phyloP scores from a whole-genome alignment of 1,140 invertebrate genomes.

The Trichonephila inaurata region DNA sequence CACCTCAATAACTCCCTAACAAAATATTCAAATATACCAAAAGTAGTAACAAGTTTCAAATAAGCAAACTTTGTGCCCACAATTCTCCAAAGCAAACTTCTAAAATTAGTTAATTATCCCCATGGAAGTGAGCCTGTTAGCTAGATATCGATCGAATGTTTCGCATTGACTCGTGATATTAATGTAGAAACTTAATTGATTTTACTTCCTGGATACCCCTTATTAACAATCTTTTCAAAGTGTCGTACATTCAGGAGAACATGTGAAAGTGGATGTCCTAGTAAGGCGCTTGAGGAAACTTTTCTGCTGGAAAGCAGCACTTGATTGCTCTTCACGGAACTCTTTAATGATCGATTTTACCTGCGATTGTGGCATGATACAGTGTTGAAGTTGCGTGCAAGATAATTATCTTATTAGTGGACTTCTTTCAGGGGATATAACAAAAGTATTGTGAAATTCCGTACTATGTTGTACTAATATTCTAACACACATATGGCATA shows the following conservation, averaged over 20 bases:
- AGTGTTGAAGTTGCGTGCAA: too few relatives aligned
- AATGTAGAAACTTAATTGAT: constrained; percentile 4
- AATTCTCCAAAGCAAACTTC: neutral
- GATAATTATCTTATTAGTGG: too few relatives aligned
- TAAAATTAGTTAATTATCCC: constrained; percentile 8
- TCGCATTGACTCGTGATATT: neutral
- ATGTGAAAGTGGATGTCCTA: neutral
- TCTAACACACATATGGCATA: too few relatives aligned
- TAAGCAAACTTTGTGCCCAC: neutral
- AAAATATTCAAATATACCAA: neutral
- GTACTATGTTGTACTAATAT: too few relatives aligned
- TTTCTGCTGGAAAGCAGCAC: neutral
- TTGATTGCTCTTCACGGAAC: neutral
- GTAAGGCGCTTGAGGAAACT: neutral
- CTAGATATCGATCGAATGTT: neutral
- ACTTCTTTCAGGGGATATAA: too few relatives aligned
- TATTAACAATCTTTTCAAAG: constrained; percentile 18
- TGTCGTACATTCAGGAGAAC: neutral
- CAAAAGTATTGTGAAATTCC: too few relatives aligned
- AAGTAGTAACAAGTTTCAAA: neutral
- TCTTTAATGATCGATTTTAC: too few relatives aligned
- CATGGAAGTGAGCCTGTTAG: neutral
- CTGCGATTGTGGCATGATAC: too few relatives aligned
- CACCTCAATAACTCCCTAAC: neutral
- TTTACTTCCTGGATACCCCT: constrained; percentile 9